Evolutionary conservation across 2,888 invertebrate species (phyloP), one percentile per base, ranked within the genome.

Genomic region (Epistrophe grossulariae): DNA sequence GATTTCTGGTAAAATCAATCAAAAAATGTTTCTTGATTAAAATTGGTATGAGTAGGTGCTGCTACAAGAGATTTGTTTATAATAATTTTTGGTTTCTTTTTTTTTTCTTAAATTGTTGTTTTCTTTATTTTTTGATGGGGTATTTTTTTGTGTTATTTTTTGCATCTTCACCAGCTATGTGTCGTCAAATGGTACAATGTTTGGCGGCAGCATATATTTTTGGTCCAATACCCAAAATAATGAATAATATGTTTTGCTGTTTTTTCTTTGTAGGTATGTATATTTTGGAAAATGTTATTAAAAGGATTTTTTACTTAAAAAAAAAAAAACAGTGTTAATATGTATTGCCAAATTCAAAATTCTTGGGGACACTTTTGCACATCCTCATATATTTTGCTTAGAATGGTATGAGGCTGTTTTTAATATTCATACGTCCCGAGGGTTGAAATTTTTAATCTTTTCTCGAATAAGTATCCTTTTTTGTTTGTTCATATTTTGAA

Each of bases 1-100:
- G 88, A 88, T 88, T 88, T 84, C 68, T 84, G 84, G 76, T 80
- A 88, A 88, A 88, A 88, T 88, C 88, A 88, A 88, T 88, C 84
- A 88, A 84, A 88, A 87, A 88, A 80, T 84, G 84, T 70, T 77
- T 57, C 84, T 84, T 88, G 88, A 88, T 88, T 88, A 84, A 88
- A 88, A 79, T 68, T 64, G 79, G 84, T 77, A 43, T 79, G 83
- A 35, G 84, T 59, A 52, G 57, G 76, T 76, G 66, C 55, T 76
- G 76, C 82, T 60, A 57, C 64, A 79, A 79, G 83, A 79, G 87
- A 83, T 87, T 87, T 83, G 87, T 83, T 87, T 79, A 79, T 76
- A 83, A 85, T 85, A 74, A 78, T 80, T 82, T 66, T 62, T 40
- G 8, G 31, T 15, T 15, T 11, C 57, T 59, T n/a, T 19, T 52